Evolutionary conservation across 2,888 invertebrate genomes (phyloP), one percentile per base, ranked within the genome.

Genomic region (Leucozona laternaria): DNA sequence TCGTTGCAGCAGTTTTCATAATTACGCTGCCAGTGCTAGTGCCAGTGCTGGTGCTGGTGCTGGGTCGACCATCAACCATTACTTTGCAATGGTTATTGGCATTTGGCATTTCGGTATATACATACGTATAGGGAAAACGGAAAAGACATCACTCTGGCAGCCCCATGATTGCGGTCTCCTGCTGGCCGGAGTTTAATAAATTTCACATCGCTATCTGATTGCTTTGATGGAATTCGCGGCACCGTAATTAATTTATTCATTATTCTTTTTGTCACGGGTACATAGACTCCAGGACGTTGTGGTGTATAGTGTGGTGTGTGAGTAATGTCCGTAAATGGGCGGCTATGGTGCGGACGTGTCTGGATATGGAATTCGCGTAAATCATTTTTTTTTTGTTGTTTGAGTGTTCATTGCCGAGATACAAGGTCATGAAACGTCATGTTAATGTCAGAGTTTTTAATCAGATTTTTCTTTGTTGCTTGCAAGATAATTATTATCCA

Each of bases 191-290:
- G 79, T 79, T 79, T 77, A 84, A 84, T 84, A 84, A 84, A 80
- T 84, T 77, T 76, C 75, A 79, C 76, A 76, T 79, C 76, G 60
- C 84, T 80, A 84, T 84, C 84, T 84, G 84, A 84, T 84, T 84
- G 80, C 71, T 84, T 64, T 84, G 84, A 80, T 77, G 79, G 84
- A 84, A 84, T 84, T 84, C 70, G 79, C 76, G 80, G 68, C 79
- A 84, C 75, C 66, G 55, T 80, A 84, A 84, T 84, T 84, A 84
- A 84, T 84, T 84, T 84, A 84, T 84, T 79, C 84, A 80, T 84
- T 84, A 71, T 84, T 84, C 72, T 71, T 76, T 80, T 84, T 57
- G 84, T 76, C 75, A 76, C 62, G 75, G 70, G 64, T 76, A 13
- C 62, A 53, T 53, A 53, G 25, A 15, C 53, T 50, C 13, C 50